Evolutionary conservation across 2,888 invertebrate species (phyloP).

Genomic region (Odontocerum albicorne): DNA sequence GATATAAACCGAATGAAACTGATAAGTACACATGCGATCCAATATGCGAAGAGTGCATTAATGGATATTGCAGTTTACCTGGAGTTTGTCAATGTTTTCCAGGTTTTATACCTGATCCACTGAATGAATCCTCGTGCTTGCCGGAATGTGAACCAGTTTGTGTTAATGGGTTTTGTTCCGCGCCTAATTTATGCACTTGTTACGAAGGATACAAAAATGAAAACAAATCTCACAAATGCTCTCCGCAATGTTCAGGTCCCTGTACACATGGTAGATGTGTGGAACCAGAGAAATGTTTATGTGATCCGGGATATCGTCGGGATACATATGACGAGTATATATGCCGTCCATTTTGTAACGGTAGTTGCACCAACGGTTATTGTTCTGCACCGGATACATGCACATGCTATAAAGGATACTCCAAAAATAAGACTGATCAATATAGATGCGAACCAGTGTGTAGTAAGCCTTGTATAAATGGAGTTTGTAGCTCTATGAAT

Average conservation of each 20-base stretch:
- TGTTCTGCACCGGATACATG: slow-evolving; percentile 40
- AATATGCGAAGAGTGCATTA: slow-evolving; percentile 33
- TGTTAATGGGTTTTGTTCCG: slow-evolving; percentile 42
- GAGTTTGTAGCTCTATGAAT: slow-evolving; percentile 44
- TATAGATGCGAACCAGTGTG: slow-evolving; percentile 11
- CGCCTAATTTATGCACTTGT: slow-evolving; percentile 42
- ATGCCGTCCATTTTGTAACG: slow-evolving; percentile 37
- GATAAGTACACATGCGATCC: slow-evolving; percentile 30
- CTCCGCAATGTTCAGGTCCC: slow-evolving; percentile 40
- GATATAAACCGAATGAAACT: slow-evolving; percentile 2
- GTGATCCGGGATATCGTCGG: slow-evolving; percentile 38
- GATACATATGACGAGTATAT: slow-evolving; percentile 10
- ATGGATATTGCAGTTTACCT: slow-evolving; percentile 17
- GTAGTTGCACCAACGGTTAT: slow-evolving; percentile 31
- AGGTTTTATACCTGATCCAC: too few species aligned
- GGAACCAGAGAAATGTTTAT: slow-evolving; percentile 41
- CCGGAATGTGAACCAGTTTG: slow-evolving; percentile 7
- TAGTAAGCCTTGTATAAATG: slow-evolving; percentile 41
- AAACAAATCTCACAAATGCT: slow-evolving; percentile 38
- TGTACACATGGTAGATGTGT: slow-evolving; percentile 44
- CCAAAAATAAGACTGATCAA: not conserved
- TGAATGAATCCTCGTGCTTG: too few species aligned
- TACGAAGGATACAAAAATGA: slow-evolving; percentile 36
- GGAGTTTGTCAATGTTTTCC: slow-evolving; percentile 23
- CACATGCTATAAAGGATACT: slow-evolving; percentile 17